Evolutionary conservation across 2,113 vertebrate species (phyloP).

Genomic region (rabbit (Oryctolagus cuniculus)): DNA sequence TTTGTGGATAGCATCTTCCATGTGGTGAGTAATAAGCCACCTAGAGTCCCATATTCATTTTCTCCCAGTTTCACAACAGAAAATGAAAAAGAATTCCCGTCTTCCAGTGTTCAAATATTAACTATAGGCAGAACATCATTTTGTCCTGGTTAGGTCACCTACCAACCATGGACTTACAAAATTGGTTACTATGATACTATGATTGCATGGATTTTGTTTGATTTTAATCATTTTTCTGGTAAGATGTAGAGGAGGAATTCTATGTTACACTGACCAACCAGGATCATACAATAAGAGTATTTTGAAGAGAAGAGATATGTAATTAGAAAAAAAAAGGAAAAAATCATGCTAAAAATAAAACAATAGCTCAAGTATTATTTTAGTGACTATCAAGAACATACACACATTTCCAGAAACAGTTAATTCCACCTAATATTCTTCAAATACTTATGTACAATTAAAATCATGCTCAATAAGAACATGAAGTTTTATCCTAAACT

Average conservation of each 20-base stretch:
- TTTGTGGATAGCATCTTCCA: neutral
- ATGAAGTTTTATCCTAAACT: neutral
- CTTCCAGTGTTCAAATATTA: neutral
- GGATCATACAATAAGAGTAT: neutral
- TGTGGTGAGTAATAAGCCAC: neutral
- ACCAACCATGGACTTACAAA: neutral
- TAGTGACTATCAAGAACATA: neutral
- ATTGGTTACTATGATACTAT: neutral
- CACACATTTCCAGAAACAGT: neutral
- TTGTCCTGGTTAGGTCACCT: neutral
- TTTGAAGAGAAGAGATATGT: neutral
- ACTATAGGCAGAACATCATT: neutral
- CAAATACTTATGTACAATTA: neutral
- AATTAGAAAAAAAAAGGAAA: neutral
- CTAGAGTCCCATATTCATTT: neutral
- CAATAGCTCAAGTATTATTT: neutral
- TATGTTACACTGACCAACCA: neutral
- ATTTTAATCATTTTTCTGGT: neutral
- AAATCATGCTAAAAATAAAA: neutral
- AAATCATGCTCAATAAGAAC: neutral
- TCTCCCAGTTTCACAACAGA: neutral
- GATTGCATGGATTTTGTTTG: neutral
- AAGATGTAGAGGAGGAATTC: neutral
- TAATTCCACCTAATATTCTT: neutral
- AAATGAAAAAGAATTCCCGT: neutral